Evolutionary conservation across 1,140 invertebrate genomes (phyloP).

Genomic region (Phocides pigmalion): DNA sequence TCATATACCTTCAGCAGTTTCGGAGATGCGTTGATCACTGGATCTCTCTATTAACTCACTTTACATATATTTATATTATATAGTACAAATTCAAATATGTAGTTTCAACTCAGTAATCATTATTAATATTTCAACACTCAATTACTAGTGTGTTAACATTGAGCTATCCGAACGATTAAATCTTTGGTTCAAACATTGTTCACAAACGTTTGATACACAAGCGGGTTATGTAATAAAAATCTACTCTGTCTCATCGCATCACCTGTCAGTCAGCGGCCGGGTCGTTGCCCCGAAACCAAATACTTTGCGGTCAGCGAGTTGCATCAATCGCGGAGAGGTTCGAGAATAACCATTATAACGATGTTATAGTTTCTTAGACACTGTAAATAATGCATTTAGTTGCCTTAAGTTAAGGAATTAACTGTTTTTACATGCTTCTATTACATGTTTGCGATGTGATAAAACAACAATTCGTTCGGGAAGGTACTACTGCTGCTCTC

Average conservation of each 20-base stretch:
- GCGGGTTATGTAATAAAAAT: conserved; percentile 31
- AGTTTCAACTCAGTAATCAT: no score
- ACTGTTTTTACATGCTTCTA: no score
- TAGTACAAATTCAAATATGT: no score
- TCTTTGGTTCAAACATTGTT: background rate
- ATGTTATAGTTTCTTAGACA: conserved; percentile 2
- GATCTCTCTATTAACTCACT: no score
- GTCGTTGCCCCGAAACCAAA: conserved; percentile 27
- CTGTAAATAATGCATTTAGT: background rate
- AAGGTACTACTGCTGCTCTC: no score
- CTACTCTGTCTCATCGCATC: conserved; percentile 29
- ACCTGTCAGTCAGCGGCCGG: conserved; percentile 26
- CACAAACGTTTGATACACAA: background rate
- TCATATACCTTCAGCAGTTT: no score
- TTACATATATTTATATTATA: no score
- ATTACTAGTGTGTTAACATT: no score
- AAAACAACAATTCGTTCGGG: no score
- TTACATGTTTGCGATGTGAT: no score
- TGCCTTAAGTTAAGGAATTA: background rate
- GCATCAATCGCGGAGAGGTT: conserved; percentile 19
- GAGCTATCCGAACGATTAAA: background rate
- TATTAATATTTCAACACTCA: no score
- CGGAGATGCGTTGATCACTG: no score
- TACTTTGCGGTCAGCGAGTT: conserved; percentile 28
- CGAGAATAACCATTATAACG: conserved; percentile 6